Evolutionary conservation across 2,797 vertebrate genomes (phyloP).

Genomic region (Helicolenus hilgendorfi): DNA sequence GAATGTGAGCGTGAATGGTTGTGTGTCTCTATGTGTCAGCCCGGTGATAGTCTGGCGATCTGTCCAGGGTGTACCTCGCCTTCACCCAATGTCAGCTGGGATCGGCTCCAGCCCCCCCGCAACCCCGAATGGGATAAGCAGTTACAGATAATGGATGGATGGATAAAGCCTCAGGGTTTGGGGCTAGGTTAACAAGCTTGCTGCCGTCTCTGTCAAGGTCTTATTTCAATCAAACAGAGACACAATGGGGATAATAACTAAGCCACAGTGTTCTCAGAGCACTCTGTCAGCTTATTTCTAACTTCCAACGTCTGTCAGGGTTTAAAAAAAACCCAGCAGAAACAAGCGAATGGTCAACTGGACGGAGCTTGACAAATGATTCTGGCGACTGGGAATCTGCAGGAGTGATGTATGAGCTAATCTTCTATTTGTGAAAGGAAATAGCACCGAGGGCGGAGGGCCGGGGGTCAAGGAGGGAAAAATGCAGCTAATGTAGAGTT

Average conservation of each 20-base stretch:
- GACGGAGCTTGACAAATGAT: conserved; percentile 62
- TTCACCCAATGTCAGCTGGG: too few relatives aligned
- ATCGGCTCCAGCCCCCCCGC: too few relatives aligned
- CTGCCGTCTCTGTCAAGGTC: neutral
- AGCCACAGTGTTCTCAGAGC: neutral
- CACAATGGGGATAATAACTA: neutral
- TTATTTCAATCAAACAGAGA: neutral
- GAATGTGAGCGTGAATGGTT: too few relatives aligned
- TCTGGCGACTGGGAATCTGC: conserved; percentile 54
- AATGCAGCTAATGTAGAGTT: conserved; percentile 67
- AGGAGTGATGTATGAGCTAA: conserved; percentile 75
- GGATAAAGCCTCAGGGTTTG: neutral
- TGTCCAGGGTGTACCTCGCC: too few relatives aligned
- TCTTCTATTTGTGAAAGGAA: conserved; percentile 80
- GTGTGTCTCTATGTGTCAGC: too few relatives aligned
- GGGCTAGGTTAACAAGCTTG: conserved; percentile 35
- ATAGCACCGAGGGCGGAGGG: conserved; percentile 65
- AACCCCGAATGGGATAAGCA: neutral
- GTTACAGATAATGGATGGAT: neutral
- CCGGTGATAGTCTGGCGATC: too few relatives aligned
- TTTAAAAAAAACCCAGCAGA: neutral
- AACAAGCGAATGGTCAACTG: conserved; percentile 25
- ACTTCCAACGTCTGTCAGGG: conserved; percentile 12
- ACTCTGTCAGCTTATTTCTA: conserved; percentile 21
- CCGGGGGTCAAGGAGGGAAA: conserved; percentile 64